Evolutionary conservation across 2,113 vertebrate genomes (phyloP).

Genomic region (Daphoenositta chrysoptera): DNA sequence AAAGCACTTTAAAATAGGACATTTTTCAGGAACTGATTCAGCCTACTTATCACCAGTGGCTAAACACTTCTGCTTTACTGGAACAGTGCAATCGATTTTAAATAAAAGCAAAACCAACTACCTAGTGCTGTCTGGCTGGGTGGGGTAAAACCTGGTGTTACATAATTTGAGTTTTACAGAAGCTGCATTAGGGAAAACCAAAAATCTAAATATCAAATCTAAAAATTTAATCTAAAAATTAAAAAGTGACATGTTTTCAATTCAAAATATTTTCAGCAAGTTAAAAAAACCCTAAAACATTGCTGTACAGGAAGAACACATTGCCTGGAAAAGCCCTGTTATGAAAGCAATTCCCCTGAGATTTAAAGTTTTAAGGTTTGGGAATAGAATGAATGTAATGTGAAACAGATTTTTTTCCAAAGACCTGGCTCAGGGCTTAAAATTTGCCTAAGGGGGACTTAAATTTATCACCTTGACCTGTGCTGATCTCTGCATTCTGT

Average conservation of each 20-base stretch:
- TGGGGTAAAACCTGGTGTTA: background rate
- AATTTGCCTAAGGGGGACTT: background rate
- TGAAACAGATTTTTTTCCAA: background rate
- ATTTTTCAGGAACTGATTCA: constrained; percentile 57
- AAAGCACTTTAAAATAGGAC: constrained; percentile 44
- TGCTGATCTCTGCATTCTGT: background rate
- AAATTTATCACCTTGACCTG: background rate
- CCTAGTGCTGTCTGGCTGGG: background rate
- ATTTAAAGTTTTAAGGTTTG: background rate
- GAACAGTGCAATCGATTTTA: constrained; percentile 10
- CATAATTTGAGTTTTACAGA: background rate
- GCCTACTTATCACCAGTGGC: constrained; percentile 29
- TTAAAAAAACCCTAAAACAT: background rate
- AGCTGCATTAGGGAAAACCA: background rate
- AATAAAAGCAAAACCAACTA: background rate
- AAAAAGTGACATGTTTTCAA: background rate
- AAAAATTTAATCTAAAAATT: background rate
- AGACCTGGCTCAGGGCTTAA: background rate
- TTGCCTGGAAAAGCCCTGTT: background rate
- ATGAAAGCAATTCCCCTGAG: background rate
- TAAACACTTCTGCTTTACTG: constrained; percentile 25
- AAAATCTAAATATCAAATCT: background rate
- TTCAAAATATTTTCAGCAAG: background rate
- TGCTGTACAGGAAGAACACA: background rate
- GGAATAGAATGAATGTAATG: background rate